Base-by-base conservation (phyloP, 2,888 invertebrate genomes). In the Diarsia dahlii region DNA sequence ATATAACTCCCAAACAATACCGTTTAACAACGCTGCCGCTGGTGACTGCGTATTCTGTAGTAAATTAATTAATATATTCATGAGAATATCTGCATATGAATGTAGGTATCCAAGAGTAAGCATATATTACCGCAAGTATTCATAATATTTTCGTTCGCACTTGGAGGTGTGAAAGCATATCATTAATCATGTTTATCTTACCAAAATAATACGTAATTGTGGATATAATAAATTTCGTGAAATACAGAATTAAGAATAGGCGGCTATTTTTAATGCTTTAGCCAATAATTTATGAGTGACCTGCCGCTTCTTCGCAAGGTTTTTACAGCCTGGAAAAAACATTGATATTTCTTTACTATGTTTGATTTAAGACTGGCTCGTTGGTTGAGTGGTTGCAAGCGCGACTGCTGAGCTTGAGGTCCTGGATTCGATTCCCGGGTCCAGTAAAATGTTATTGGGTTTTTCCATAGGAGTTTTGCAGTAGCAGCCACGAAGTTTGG, bases 11-110 rank as follows among this genome's bases (percentile, higher is more conserved):
- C n/a, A n/a, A n/a, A n/a, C n/a, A n/a, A n/a, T n/a, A n/a, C n/a
- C n/a, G 15, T 74, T 73, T 46, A 52, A n/a, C 23, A 46, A 46
- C 18, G 18, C 15, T 3, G 8, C 34, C 18, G 18, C 15, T 3
- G 8, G 28, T 20, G 12, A 23, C 45, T 54, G 8, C 23, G 23
- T 15, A 23, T 54, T 28, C 52, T 54, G 52, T 62, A 48, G n/a
- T 54, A 10, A 56, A 65, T 45, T 78, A 48, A 48, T 52, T 69
- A 54, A 78, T 62, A 8, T 54, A 70, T 79, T 76, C 76, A 76
- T 76, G 62, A 50, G 48, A 12, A 20, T 15, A n/a, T 75, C 48
- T 75, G 62, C 48, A 48, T 54, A 54, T 48, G 39, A 56, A 65
- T 39, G 9, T 28, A 28, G 28, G 28, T 46, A 34, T 52, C 62